Percentiles rank a stretch among this genome's conserved stretches.
Evolutionary conservation across 2,113 vertebrate genomes (phyloP).

Genomic region (Neodon shergylaensis): DNA sequence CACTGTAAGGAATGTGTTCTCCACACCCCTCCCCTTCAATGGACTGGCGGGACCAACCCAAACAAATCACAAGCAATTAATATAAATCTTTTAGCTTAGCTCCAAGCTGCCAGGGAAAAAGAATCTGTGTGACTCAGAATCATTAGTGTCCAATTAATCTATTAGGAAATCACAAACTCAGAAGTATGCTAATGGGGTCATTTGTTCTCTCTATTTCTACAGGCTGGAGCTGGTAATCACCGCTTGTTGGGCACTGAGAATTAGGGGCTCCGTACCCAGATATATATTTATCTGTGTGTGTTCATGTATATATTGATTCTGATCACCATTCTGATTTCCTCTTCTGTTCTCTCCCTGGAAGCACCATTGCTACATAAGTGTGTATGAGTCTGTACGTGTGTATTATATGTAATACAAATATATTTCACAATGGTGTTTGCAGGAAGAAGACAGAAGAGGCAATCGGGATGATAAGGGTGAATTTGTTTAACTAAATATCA

Average conservation of each 20-base stretch:
- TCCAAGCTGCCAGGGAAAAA: slow-evolving; percentile 26
- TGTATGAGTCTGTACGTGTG: neutral
- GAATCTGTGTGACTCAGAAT: neutral
- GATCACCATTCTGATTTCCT: neutral
- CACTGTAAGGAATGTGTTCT: neutral
- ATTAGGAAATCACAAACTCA: slow-evolving; percentile 5
- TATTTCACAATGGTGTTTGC: neutral
- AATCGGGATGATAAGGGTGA: neutral
- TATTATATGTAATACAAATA: neutral
- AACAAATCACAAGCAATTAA: neutral
- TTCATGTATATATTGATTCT: neutral
- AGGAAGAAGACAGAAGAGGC: slow-evolving; percentile 15
- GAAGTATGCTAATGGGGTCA: neutral
- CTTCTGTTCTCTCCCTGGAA: neutral
- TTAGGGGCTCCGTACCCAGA: neutral
- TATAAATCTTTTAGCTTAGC: neutral
- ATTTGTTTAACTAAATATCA: neutral
- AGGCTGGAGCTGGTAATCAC: neutral
- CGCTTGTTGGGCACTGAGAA: neutral
- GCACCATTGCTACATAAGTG: neutral
- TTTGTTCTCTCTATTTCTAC: neutral
- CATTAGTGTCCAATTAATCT: neutral
- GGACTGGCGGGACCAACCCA: neutral
- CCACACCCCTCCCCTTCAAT: neutral
- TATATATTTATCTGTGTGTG: neutral